Conservation (phyloP, 2,113 vertebrate genomes). For the Myotis lucifugus region DNA sequence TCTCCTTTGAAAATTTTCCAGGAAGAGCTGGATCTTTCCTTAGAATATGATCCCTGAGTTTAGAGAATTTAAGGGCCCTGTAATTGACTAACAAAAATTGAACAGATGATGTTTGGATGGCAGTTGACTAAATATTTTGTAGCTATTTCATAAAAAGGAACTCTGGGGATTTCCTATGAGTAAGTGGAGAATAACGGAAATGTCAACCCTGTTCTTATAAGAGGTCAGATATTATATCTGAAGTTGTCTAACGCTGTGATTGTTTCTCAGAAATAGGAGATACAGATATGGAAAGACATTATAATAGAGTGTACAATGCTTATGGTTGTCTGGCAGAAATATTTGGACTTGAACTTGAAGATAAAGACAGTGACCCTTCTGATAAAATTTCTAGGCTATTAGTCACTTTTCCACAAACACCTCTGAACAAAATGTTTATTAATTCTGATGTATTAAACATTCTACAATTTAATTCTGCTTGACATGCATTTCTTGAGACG, state of each 20-base stretch:
- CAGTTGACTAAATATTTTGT: slow-evolving; percentile 27
- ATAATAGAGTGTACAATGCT: neutral
- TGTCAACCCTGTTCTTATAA: neutral
- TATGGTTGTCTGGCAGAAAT: neutral
- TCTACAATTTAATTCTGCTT: neutral
- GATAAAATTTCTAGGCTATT: neutral
- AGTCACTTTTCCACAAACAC: neutral
- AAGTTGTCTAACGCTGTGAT: slow-evolving; percentile 28
- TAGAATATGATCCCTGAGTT: slow-evolving; percentile 28
- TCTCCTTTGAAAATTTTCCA: slow-evolving; percentile 19
- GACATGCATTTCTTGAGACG: neutral
- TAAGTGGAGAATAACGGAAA: slow-evolving; percentile 46
- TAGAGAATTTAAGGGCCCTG: neutral
- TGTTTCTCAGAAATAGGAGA: slow-evolving; percentile 59
- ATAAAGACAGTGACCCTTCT: neutral
- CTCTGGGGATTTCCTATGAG: slow-evolving; percentile 24
- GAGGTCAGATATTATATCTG: slow-evolving; percentile 53
- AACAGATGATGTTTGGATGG: slow-evolving; percentile 48
- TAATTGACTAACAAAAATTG: slow-evolving; percentile 34
- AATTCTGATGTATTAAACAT: neutral
- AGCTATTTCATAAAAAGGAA: slow-evolving; percentile 59
- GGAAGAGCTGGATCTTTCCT: neutral
- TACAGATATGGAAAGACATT: neutral
- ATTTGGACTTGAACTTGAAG: neutral
- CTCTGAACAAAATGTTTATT: neutral